phyloP scores from a whole-genome alignment of 2,888 invertebrate genomes.

The Chloromyia formosa region DNA sequence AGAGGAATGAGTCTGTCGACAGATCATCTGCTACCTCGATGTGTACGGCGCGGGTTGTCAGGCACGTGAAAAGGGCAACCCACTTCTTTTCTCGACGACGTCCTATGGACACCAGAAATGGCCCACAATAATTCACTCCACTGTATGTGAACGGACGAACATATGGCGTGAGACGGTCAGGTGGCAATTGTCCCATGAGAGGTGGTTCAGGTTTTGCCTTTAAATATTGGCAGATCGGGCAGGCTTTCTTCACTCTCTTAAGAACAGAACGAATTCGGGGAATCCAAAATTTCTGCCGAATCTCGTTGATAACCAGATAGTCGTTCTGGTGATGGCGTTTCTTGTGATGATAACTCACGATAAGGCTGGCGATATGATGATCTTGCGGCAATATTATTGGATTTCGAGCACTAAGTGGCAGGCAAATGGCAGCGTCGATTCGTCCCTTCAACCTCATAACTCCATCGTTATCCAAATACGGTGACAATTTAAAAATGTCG shows the following conservation, averaged over 20 bases:
- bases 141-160: conserved; percentile 50
- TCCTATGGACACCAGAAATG: not conserved
- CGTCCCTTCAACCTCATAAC: not conserved
- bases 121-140: conserved; percentile 32
- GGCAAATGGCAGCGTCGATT: conserved; percentile 1
- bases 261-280: conserved; percentile 19
- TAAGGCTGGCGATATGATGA: not conserved
- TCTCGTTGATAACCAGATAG: conserved; percentile 33
- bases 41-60: conserved; percentile 43
- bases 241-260: conserved; percentile 21
- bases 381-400: not conserved
- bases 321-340: not conserved
- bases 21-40: conserved; percentile 45
- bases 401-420: not conserved
- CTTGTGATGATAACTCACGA: not conserved
- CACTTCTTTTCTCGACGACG: conserved; percentile 15
- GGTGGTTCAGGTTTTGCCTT: conserved; percentile 14
- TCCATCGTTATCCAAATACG: not conserved
- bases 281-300: conserved; percentile 40
- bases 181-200: no score
- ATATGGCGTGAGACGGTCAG: conserved; percentile 42
- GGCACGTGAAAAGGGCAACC: conserved; percentile 42
- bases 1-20: conserved; percentile 50
- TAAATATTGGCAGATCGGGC: no score
- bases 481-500: not conserved